A percentile compares a stretch with the other conserved stretches of the same genome.
phyloP scores from a whole-genome alignment of 2,113 vertebrate genomes.

The Mungos mungo region DNA sequence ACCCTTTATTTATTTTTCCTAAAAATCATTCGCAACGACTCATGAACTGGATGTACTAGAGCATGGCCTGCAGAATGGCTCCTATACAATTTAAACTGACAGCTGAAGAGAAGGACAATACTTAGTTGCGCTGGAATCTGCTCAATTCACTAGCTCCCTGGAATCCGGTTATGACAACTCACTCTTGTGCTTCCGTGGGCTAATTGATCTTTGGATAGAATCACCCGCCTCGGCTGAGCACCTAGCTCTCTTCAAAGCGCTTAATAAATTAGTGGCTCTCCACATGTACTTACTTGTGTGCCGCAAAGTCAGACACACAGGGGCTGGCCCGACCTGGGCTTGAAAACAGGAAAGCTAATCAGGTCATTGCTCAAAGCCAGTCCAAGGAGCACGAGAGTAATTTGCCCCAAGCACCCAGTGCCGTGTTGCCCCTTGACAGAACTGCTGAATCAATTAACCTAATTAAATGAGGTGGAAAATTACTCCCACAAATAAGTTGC shows the following conservation, averaged over 20 bases:
- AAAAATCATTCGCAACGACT: background rate
- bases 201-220: background rate
- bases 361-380: constrained; percentile 31
- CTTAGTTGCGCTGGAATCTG: background rate
- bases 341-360: constrained; percentile 68
- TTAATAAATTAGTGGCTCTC: constrained; percentile 37
- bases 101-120: background rate
- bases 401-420: constrained; percentile 44
- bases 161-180: background rate
- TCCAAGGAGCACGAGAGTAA: background rate
- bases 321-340: background rate
- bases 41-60: background rate
- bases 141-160: background rate
- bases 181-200: background rate
- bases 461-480: constrained; percentile 83
- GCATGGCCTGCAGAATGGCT: rapidly evolving
- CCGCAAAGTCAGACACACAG: background rate
- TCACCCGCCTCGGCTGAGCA: background rate
- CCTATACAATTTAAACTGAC: background rate
- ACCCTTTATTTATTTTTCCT: background rate
- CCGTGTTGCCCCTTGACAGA: constrained; percentile 5
- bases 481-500: constrained; percentile 74
- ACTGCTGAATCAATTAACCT: constrained; percentile 77
- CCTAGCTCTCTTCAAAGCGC: constrained; percentile 13
- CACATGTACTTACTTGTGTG: background rate